Evolutionary conservation across 2,113 vertebrate species (phyloP), one percentile per base, ranked within the genome.

Genomic region (Catharus minimus): DNA sequence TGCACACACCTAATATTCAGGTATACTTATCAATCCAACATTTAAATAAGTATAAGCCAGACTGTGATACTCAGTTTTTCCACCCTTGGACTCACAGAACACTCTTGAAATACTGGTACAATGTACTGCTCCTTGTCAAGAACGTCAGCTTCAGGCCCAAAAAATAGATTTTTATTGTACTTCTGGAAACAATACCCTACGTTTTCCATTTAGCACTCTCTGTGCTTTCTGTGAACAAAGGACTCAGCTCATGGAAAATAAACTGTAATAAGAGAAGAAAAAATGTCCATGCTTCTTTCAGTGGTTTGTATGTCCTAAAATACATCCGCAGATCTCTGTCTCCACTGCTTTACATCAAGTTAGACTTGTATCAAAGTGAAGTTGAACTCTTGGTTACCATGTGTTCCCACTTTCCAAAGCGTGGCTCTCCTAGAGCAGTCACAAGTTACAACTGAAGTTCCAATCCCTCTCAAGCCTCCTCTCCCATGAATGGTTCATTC

Each of bases 181-280:
- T 88, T 86, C 88, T 92, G 92, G 92, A 96, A 96, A 95, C 92
- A 94, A 88, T 90, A 69, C 60, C 62, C 81, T 46, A 52, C n/a
- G 12, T 89, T 95, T 90, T 90, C 93, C 86, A 69, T 79, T 89
- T 73, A 93, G 90, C 69, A 86, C 86, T 60, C 72, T 61, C 90
- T 77, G 71, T 94, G 92, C 90, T 87, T 90, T 94, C 74, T 87
- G 53, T 66, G 84, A 94, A 89, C 92, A 90, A 93, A 95, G 71
- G 66, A 80, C 58, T 85, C 81, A 66, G 50, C 84, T 88, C 81
- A 92, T 94, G 92, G 94, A 96, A 93, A 93, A 93, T 76, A 82
- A 26, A 82, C 66, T 86, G 41, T 65, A 94, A 83, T 57, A 75
- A 43, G 73, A 50, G 65, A 27, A 79, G 61, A 64, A 61, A 78